These are phyloP conservation scores for Heliconius ismenius DNA, from an alignment of 2,888 invertebrate species.

Conservation along the genomic window DNA sequence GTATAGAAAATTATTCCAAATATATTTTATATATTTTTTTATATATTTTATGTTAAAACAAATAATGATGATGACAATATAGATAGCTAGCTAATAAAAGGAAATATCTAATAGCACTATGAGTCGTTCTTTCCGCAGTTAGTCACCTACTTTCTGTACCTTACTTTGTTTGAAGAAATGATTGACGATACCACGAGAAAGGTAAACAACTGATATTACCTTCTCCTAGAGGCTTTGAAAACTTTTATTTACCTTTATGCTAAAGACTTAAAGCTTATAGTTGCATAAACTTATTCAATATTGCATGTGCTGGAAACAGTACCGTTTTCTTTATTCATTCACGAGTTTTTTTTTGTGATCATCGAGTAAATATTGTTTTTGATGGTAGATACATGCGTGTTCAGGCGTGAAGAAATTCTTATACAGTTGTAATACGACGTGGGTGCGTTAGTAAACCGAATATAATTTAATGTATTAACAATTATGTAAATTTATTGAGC, in stretches of 20 bases:
- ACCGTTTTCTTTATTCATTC: conserved; percentile 54
- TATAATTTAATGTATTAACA: background rate
- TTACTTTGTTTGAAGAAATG: conserved; percentile 60
- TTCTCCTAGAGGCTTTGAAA: conserved; percentile 26
- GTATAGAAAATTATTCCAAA: background rate
- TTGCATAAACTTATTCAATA: conserved; percentile 45
- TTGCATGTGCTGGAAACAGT: conserved; percentile 49
- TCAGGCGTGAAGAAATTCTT: conserved; percentile 19
- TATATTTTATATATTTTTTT: too few species aligned
- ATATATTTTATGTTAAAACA: background rate
- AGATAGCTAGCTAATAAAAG: conserved; percentile 4
- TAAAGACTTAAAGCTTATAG: conserved; percentile 45
- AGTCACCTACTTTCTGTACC: conserved; percentile 62
- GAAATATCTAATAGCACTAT: conserved; percentile 13
- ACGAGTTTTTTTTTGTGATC: conserved; percentile 44
- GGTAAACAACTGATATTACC: conserved; percentile 53
- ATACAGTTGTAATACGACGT: background rate
- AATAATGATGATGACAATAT: background rate
- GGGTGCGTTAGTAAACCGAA: conserved; percentile 1
- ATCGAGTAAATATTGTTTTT: conserved; percentile 27
- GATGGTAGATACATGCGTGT: conserved; percentile 17
- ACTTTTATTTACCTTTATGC: conserved; percentile 24
- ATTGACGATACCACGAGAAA: conserved; percentile 65
- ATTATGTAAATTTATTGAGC: conserved; percentile 16
- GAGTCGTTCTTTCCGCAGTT: conserved; percentile 28